Evolutionary conservation across 1,140 invertebrate species (phyloP), one percentile per base, ranked within the genome.

Genomic region (Zaprionus gabonicus): DNA sequence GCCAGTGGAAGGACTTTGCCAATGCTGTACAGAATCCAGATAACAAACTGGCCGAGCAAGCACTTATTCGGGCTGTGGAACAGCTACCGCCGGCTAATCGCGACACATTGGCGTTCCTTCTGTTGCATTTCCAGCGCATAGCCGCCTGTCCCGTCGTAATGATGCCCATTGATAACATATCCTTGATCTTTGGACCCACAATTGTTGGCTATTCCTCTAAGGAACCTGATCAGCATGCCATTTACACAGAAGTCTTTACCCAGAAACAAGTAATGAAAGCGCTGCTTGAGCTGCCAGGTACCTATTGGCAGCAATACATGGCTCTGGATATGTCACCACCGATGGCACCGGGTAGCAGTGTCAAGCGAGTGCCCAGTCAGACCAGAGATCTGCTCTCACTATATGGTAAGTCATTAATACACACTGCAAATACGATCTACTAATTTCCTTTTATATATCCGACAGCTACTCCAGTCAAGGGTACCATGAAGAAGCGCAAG

Each of bases 51-150:
- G 69, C 75, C 10, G 91, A 93, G 58, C 75, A 82, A 34, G 91
- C 93, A 57, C 78, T 98, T 25, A 95, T 95, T 88, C 94, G 95
- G 78, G 95, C 95, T 2, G 95, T 98, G 71, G 94, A 95, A 15
- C 94, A 96, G 71, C 91, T 99, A 41, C 98, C 98, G 4, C 95
- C 95, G 64, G 95, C 97, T 1, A 98, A 99, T 93, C 94, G 96
- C 31, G 97, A 99, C 87, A 98, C 97, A 1, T 91, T 99, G 25
- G 97, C 97, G 2, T 98, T 96, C 86, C 91, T 99, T 3, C 95
- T 98, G 44, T 91, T 97, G 4, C 98, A 99, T 93, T 94, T 98
- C 46, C 96, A 97, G 93, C 95, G 94, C 79, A 73, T 93, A 67
- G 95, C 96, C 0, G 94, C 95, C 73, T 94, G 94, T 69, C 93